These are phyloP conservation scores for Artibeus lituratus DNA, from an alignment of 2,797 vertebrate genomes.

Conservation along the genomic window DNA sequence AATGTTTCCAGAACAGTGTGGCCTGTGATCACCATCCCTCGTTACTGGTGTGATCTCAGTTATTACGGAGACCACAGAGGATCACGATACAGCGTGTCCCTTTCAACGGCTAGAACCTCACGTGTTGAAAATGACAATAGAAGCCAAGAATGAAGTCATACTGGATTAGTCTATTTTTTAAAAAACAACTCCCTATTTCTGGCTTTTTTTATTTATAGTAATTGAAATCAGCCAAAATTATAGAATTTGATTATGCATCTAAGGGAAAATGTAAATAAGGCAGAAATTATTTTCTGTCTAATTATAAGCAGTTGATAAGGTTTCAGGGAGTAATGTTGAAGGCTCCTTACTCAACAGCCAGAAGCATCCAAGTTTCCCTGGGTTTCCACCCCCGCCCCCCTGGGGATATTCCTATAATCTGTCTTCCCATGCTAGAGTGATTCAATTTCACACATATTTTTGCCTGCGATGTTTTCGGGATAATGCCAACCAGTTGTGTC, in stretches of 20 bases:
- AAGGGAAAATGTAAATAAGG: not conserved
- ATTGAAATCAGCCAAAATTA: not conserved
- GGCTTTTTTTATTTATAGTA: not conserved
- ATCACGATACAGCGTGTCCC: not conserved
- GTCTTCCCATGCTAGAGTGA: not conserved
- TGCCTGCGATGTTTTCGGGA: not conserved
- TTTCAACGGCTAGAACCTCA: not conserved
- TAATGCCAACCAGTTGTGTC: not conserved
- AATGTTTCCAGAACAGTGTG: not conserved
- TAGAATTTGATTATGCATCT: not conserved
- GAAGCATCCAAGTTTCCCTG: not conserved
- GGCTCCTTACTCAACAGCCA: not conserved
- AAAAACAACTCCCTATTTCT: not conserved
- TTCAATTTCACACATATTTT: not conserved
- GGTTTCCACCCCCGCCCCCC: not conserved
- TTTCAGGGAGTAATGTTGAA: not conserved
- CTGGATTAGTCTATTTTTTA: not conserved
- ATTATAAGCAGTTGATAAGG: not conserved
- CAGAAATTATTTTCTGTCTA: not conserved
- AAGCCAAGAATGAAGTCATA: slow-evolving; percentile 3
- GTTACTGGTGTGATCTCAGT: not conserved
- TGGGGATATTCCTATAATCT: not conserved
- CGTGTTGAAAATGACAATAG: not conserved
- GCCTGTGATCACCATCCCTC: not conserved
- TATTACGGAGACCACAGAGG: not conserved